Evolutionary conservation across 2,797 vertebrate species (phyloP).

Genomic region (Tauraco hartlaubi): DNA sequence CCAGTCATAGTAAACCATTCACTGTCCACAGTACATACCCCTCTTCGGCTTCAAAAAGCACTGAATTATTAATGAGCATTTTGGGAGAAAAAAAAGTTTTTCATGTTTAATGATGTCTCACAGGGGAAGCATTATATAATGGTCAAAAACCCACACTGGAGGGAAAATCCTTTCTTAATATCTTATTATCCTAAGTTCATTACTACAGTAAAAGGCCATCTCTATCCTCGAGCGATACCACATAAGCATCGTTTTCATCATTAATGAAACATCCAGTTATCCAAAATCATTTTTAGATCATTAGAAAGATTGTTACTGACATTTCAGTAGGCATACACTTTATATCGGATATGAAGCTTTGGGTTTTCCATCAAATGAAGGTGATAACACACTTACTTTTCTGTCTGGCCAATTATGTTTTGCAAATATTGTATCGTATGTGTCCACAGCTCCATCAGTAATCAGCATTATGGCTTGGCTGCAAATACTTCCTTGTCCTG

Average conservation of each 20-base stretch:
- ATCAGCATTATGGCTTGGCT: conserved; percentile 99
- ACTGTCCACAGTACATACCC: neutral
- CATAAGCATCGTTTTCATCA: neutral
- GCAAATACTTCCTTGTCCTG: conserved; percentile 95
- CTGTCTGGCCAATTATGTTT: conserved; percentile 98
- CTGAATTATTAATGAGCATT: neutral
- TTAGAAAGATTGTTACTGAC: neutral
- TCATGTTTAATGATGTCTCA: neutral
- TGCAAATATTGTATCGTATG: conserved; percentile 94
- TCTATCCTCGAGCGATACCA: neutral
- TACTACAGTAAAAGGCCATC: neutral
- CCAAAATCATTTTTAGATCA: neutral
- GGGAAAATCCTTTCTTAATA: neutral
- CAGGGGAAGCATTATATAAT: neutral
- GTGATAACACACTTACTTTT: conserved; percentile 84
- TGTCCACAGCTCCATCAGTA: conserved; percentile 97
- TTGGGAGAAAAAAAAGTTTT: neutral
- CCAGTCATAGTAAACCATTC: neutral
- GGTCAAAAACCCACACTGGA: neutral
- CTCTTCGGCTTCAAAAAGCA: neutral
- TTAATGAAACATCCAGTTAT: neutral
- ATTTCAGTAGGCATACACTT: neutral
- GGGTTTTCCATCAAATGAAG: neutral
- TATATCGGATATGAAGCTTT: neutral
- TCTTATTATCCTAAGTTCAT: neutral